phyloP scores from a whole-genome alignment of 92 coral and sea anemone genomes.

The Bergia sp. region DNA sequence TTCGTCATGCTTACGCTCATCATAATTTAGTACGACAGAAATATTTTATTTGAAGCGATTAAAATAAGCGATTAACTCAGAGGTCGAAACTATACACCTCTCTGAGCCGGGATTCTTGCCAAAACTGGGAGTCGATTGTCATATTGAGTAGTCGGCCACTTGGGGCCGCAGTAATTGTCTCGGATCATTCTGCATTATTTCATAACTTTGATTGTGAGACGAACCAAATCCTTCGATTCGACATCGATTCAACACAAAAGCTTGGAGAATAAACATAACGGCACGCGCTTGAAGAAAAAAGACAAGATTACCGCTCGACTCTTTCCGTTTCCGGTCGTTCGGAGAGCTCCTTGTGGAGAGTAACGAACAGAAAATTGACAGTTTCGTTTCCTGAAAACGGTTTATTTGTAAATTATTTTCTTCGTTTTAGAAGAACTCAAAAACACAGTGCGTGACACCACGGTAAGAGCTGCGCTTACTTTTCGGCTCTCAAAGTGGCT shows the following conservation, averaged over 20 bases:
- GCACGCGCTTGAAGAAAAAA: slow-evolving; percentile 38
- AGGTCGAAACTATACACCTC: not conserved
- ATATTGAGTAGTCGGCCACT: slow-evolving; percentile 2
- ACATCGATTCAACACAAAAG: slow-evolving; percentile 19
- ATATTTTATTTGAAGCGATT: not conserved
- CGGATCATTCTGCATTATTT: not conserved
- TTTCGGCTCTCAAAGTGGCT: not conserved
- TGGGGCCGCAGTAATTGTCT: slow-evolving; percentile 37
- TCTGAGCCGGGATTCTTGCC: slow-evolving; percentile 25
- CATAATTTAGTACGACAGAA: not conserved
- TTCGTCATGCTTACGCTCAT: not conserved
- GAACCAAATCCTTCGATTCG: slow-evolving; percentile 33
- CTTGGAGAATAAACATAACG: slow-evolving; percentile 35
- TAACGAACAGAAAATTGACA: not conserved
- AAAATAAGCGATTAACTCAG: not conserved
- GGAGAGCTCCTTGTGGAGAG: not conserved
- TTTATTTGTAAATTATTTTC: slow-evolving; percentile 8
- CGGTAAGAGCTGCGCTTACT: not conserved
- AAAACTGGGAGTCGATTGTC: slow-evolving; percentile 21
- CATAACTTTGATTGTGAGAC: not conserved
- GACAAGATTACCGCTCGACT: slow-evolving; percentile 15
- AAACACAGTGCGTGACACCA: slow-evolving; percentile 26
- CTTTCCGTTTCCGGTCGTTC: slow-evolving; percentile 31
- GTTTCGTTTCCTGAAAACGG: slow-evolving; percentile 14
- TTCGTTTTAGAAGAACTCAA: slow-evolving; percentile 41